A percentile compares a stretch with the other conserved stretches of the same genome.
Evolutionary conservation across 2,888 invertebrate genomes (phyloP).

Genomic region (Labia minor): DNA sequence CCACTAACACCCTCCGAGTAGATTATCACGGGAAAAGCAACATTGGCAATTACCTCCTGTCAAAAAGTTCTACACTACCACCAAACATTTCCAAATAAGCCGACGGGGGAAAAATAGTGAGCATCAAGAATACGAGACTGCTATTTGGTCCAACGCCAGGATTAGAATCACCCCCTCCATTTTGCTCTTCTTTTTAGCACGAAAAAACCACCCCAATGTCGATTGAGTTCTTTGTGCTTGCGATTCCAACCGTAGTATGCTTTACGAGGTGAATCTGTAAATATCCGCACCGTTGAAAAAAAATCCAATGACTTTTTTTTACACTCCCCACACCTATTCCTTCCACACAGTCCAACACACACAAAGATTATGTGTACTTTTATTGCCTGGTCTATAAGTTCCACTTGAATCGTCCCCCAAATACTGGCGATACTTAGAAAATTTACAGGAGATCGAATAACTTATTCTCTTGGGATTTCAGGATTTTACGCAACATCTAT

Average conservation of each 20-base stretch:
- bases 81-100: neutral
- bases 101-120: neutral
- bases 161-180: neutral
- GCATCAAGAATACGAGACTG: neutral
- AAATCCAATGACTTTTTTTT: neutral
- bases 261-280: conserved; percentile 13
- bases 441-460: neutral
- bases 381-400: conserved; percentile 4
- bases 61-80: neutral
- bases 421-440: neutral
- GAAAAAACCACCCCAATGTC: neutral
- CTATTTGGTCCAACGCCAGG: conserved; percentile 13
- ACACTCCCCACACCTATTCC: neutral
- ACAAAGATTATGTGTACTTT: conserved; percentile 6
- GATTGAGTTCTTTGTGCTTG: conserved; percentile 13
- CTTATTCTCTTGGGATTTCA: neutral
- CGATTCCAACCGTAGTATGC: conserved; percentile 13
- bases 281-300: neutral
- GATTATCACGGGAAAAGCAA: neutral
- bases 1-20: neutral
- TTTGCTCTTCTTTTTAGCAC: neutral
- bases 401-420: neutral
- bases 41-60: conserved; percentile 1
- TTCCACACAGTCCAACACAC: neutral
- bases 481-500: neutral